phyloP scores from a whole-genome alignment of 2,797 vertebrate genomes.

The Choloepus didactylus region DNA sequence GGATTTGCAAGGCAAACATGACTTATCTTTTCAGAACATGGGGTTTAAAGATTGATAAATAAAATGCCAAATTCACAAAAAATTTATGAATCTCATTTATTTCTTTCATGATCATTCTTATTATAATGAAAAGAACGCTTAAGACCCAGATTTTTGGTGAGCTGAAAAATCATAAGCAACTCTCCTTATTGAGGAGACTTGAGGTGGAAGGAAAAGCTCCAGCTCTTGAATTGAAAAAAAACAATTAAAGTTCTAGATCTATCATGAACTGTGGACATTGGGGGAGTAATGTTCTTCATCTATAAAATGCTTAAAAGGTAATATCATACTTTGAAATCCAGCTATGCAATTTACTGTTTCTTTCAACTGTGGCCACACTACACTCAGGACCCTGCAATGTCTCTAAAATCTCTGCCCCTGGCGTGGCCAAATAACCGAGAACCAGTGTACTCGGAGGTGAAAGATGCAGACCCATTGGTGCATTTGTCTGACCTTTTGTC shows the following conservation, averaged over 20 bases:
- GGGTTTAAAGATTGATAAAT: conserved; percentile 14
- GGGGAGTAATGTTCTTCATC: background rate
- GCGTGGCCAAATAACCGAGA: background rate
- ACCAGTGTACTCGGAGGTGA: accelerated
- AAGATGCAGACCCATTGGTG: accelerated
- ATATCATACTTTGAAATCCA: background rate
- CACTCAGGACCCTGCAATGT: background rate
- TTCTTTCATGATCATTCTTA: background rate
- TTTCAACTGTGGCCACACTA: background rate
- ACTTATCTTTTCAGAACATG: background rate
- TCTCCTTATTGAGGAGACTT: background rate
- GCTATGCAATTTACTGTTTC: background rate
- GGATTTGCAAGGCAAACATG: conserved; percentile 55
- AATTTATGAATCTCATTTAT: background rate
- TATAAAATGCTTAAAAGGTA: background rate
- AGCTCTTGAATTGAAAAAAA: background rate
- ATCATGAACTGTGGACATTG: background rate
- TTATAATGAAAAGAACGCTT: background rate
- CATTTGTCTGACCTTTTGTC: accelerated
- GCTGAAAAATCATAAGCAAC: background rate
- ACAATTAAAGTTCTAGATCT: background rate
- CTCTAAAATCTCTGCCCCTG: background rate
- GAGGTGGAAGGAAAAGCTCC: background rate
- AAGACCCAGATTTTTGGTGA: background rate
- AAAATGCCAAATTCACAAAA: conserved; percentile 9